Evolutionary conservation across 2,113 vertebrate genomes (phyloP), one percentile per base, ranked within the genome.

Genomic region (Centropus unirufus): DNA sequence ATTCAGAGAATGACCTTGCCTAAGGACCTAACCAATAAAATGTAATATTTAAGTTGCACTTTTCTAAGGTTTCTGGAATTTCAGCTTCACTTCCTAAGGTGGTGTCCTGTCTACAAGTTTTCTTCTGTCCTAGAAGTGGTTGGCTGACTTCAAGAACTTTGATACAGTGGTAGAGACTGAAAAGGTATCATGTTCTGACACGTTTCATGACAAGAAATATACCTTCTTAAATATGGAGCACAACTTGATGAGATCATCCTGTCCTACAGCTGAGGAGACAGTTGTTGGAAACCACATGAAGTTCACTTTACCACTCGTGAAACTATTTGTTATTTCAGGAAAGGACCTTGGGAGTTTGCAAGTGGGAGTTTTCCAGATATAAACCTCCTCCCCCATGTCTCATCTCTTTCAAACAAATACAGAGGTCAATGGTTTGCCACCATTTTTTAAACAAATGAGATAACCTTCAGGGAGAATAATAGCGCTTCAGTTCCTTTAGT

Each of bases 271-370:
- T 83, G 73, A 77, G 61, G 29, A 83, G 6, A 80, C 36, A 69
- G 61, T 55, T 95, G 63, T 86, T 95, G 89, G 78, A 91, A 92
- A 87, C 12, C 79, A 74, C 2, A 8, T 55, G 55, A 95, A 74
- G 32, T 92, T 90, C 11, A 55, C 83, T 90, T 70, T 69, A 92
- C 57, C 72, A 49, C 51, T 92, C 3, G 1, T 42, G 55, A 81
- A 94, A 89, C 52, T 81, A 85, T 88, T 80, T 90, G 30, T 85
- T 93, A 80, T 92, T 95, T 94, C 79, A 90, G 79, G 75, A 83
- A 94, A 86, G 40, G 26, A 83, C 30, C 58, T 76, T 91, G 80
- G 58, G 64, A 83, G 52, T 92, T 95, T 88, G 51, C 63, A 88
- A 0, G 3, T 68, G 81, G 57, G 82, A 68, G 75, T 91, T 84